These are phyloP conservation scores for Shinisaurus crocodilurus DNA, from an alignment of 2,113 vertebrate genomes.

Conservation along the genomic window DNA sequence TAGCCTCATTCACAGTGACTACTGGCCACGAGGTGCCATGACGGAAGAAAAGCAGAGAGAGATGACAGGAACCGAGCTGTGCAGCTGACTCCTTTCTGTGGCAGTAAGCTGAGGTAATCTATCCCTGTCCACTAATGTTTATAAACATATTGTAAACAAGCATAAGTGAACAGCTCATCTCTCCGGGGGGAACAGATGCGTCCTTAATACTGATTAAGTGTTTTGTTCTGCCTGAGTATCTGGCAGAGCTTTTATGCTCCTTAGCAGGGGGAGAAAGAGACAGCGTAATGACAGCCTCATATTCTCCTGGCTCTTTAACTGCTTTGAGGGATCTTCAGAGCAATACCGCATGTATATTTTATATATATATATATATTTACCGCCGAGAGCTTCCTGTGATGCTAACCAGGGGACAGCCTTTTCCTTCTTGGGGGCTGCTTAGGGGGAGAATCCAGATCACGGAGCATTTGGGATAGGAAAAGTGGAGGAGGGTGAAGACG, in stretches of 20 bases:
- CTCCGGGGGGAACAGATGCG: conserved; percentile 76
- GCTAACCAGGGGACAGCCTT: neutral
- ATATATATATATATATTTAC: too few species aligned
- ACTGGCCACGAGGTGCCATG: conserved; percentile 56
- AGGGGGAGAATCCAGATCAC: neutral
- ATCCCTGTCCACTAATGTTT: conserved; percentile 78
- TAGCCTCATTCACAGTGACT: conserved; percentile 50
- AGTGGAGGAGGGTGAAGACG: neutral
- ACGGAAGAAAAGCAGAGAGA: conserved; percentile 50
- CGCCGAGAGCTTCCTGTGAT: conserved; percentile 45
- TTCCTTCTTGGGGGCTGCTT: neutral
- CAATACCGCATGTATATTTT: conserved; percentile 41
- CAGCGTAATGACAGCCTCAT: conserved; percentile 64
- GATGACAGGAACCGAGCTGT: conserved; percentile 44
- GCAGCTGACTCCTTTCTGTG: conserved; percentile 58
- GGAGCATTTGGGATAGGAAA: neutral
- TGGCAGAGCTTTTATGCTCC: conserved; percentile 71
- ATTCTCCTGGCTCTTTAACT: conserved; percentile 67
- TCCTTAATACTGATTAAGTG: conserved; percentile 82
- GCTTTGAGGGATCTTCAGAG: conserved; percentile 62
- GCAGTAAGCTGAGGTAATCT: conserved; percentile 55
- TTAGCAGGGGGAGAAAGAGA: conserved; percentile 59
- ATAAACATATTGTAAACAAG: conserved; percentile 80
- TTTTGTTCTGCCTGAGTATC: conserved; percentile 78
- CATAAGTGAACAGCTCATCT: conserved; percentile 73